Evolutionary conservation across 2,888 invertebrate genomes (phyloP).

Genomic region (Pandemis heparana): DNA sequence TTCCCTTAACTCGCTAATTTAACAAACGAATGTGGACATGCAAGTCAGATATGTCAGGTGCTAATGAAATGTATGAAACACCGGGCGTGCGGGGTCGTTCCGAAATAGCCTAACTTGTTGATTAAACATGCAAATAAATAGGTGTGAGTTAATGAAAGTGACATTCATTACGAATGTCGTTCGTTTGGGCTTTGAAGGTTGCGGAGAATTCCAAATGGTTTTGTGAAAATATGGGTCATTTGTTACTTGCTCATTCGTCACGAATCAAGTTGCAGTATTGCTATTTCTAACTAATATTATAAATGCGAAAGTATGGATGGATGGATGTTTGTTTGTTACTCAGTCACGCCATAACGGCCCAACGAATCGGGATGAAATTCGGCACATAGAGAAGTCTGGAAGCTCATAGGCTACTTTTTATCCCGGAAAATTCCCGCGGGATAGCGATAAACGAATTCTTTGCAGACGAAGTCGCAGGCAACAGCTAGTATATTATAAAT

Average conservation of each 20-base stretch:
- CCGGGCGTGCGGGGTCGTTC: conserved; percentile 42
- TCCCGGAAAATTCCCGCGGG: too few species aligned
- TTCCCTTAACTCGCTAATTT: conserved; percentile 44
- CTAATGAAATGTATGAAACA: conserved; percentile 57
- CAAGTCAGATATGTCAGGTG: conserved; percentile 54
- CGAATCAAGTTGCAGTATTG: background rate
- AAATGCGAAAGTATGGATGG: too few species aligned
- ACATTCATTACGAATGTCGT: background rate
- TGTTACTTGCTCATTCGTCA: background rate
- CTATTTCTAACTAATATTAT: too few species aligned
- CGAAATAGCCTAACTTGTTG: conserved; percentile 49
- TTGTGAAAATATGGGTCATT: background rate
- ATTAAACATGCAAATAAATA: conserved; percentile 49
- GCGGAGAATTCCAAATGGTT: background rate
- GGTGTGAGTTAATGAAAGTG: conserved; percentile 30
- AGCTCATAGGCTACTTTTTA: too few species aligned
- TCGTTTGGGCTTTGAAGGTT: background rate
- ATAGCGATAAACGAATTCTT: too few species aligned
- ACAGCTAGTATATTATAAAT: too few species aligned
- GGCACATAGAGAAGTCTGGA: too few species aligned
- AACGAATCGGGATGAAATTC: too few species aligned
- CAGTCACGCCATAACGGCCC: too few species aligned
- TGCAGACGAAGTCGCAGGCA: too few species aligned
- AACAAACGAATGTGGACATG: conserved; percentile 50
- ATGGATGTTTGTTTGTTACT: too few species aligned